Conservation (phyloP, 1,140 invertebrate genomes). For the Heliconius melpomene region DNA sequence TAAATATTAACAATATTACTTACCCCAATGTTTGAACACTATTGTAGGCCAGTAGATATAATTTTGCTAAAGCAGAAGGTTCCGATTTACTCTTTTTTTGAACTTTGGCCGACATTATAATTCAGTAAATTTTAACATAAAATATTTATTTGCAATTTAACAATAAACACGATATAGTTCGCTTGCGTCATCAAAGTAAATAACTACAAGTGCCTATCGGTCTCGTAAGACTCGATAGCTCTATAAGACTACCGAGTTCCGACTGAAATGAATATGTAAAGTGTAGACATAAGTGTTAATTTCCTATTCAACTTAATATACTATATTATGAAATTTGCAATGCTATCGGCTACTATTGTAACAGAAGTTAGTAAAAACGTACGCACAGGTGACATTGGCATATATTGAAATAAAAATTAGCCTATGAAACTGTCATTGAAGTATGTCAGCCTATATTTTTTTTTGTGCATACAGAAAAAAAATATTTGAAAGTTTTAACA, state of each 20-base stretch:
- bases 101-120: slow-evolving; percentile 47
- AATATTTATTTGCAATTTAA: slow-evolving; percentile 16
- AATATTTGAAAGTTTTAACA: neutral
- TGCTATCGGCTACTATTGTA: neutral
- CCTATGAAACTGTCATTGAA: neutral
- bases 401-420: neutral
- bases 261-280: slow-evolving; percentile 8
- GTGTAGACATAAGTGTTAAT: neutral
- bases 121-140: neutral
- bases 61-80: slow-evolving; percentile 68
- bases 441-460: neutral
- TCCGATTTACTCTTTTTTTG: slow-evolving; percentile 52
- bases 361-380: slow-evolving; percentile 2
- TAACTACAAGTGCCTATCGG: neutral
- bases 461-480: neutral
- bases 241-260: slow-evolving; percentile 5
- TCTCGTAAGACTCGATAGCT: neutral
- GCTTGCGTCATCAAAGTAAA: slow-evolving; percentile 32
- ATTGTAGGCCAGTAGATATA: slow-evolving; percentile 83
- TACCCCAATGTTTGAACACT: slow-evolving; percentile 80
- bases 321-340: neutral
- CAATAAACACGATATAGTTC: slow-evolving; percentile 6
- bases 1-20: slow-evolving; percentile 39
- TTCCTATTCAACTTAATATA: slow-evolving; percentile 1
- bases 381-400: neutral